phyloP scores from a whole-genome alignment of 2,113 vertebrate species.

The Uropsilus gracilis region DNA sequence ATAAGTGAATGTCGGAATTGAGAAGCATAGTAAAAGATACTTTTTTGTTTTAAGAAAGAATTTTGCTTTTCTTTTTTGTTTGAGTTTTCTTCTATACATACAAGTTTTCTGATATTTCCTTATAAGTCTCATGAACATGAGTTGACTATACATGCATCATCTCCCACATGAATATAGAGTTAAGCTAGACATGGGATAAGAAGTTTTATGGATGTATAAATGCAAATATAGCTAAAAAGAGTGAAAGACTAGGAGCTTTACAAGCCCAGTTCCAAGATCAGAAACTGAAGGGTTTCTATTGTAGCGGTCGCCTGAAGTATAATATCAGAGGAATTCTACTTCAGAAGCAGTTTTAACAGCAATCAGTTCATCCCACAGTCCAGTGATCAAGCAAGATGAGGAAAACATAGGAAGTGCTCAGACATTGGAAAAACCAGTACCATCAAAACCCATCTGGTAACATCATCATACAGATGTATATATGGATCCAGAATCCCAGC shows the following conservation, averaged over 20 bases:
- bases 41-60: background rate
- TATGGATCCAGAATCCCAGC: background rate
- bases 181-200: background rate
- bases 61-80: background rate
- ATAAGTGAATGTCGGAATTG: background rate
- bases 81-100: background rate
- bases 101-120: slow-evolving; percentile 2
- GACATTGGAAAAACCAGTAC: background rate
- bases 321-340: background rate
- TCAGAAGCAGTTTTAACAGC: background rate
- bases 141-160: background rate
- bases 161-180: background rate
- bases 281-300: background rate
- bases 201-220: background rate
- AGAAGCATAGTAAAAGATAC: background rate
- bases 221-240: background rate
- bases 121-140: background rate
- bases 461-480: background rate
- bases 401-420: background rate
- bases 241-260: background rate
- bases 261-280: background rate
- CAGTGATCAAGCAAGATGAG: background rate
- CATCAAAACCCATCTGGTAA: background rate
- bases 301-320: background rate
- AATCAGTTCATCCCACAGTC: background rate